A percentile compares a stretch with the other conserved stretches of the same genome.
Evolutionary conservation across 2,888 invertebrate species (phyloP).

Genomic region (Orthosia cruda): DNA sequence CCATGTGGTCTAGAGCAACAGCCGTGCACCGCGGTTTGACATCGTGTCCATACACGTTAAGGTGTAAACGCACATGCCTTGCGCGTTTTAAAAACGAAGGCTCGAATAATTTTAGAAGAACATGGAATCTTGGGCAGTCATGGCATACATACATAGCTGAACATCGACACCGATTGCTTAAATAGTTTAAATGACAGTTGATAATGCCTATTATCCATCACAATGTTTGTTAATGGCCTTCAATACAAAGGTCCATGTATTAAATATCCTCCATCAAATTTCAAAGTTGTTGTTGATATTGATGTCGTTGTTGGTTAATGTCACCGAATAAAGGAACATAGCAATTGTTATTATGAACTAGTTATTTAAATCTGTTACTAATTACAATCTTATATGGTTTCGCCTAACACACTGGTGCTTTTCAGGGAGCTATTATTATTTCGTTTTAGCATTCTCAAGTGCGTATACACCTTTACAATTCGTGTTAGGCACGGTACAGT

Average conservation of each 20-base stretch:
- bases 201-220: background rate
- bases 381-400: background rate
- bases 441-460: background rate
- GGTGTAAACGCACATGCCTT: constrained; percentile 1
- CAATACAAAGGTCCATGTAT: too few species aligned
- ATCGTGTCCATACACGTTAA: constrained; percentile 26
- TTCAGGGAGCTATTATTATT: background rate
- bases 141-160: background rate
- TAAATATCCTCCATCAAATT: too few species aligned
- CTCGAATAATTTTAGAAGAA: background rate
- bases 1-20: constrained; percentile 52
- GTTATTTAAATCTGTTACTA: background rate
- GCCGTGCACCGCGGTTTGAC: constrained; percentile 38
- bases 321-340: too few species aligned
- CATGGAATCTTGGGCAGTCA: background rate
- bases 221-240: background rate
- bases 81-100: background rate
- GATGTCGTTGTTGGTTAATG: too few species aligned
- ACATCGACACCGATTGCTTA: constrained; percentile 5
- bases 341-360: too few species aligned
- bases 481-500: constrained; percentile 46
- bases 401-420: too few species aligned
- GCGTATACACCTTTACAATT: constrained; percentile 21
- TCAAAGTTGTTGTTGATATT: too few species aligned
- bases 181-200: background rate